Conservation (phyloP, 1,140 invertebrate genomes). For the Manduca sexta region DNA sequence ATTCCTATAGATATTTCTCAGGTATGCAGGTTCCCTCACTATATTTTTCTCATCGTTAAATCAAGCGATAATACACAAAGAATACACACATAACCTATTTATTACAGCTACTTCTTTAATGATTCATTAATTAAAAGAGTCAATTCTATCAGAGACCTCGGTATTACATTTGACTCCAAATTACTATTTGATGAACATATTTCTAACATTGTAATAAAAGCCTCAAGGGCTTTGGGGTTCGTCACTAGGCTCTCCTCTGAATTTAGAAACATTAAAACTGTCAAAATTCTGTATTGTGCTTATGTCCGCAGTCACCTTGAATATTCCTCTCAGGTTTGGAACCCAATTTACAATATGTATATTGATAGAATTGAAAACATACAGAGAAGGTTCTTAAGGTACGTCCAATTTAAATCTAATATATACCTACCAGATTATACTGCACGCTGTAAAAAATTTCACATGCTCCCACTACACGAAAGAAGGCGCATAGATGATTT, state of each 20-base stretch:
- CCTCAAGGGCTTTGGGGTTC: constrained; percentile 6
- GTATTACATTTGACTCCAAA: constrained; percentile 3
- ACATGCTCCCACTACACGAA: neutral
- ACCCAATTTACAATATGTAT: constrained; percentile 1
- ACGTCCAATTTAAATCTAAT: neutral
- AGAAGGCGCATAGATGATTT: too few relatives aligned
- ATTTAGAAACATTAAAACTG: neutral
- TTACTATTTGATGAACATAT: constrained; percentile 1
- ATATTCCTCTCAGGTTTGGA: constrained; percentile 10
- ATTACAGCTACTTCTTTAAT: too few relatives aligned
- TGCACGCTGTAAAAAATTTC: neutral
- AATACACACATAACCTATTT: too few relatives aligned
- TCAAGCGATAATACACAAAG: too few relatives aligned
- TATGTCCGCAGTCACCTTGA: constrained; percentile 9
- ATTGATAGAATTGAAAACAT: constrained; percentile 1
- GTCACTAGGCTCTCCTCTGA: neutral
- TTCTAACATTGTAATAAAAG: constrained; percentile 1
- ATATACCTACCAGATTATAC: neutral
- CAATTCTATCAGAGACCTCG: constrained; percentile 1
- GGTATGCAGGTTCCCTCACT: too few relatives aligned
- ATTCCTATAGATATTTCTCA: too few relatives aligned
- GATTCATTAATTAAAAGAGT: too few relatives aligned
- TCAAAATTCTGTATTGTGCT: constrained; percentile 10
- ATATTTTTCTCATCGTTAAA: too few relatives aligned
- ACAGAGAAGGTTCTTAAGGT: constrained; percentile 5